Base-by-base conservation (phyloP, 2,113 vertebrate genomes). In the Apus apus region DNA sequence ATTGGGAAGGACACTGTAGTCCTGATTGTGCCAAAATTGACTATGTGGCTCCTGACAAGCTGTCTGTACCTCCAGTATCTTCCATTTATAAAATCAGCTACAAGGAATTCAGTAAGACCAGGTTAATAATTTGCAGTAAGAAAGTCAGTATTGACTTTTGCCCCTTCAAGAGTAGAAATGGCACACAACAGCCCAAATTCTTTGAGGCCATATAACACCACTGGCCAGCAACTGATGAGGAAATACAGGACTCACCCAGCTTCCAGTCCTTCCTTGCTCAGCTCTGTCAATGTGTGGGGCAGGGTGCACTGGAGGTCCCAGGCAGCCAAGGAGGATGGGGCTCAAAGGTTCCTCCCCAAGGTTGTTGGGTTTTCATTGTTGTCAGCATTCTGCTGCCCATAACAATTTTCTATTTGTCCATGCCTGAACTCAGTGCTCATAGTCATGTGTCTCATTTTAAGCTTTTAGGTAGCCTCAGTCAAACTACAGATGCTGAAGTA, bases 281-380 rank as follows among this genome's bases (percentile, higher is more conserved):
- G 51, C 62, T 45, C 26, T 20, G 1, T 13, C 16, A 4, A 1
- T 46, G 30, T 2, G 2, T 48, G 60, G 36, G 22, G 15, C 3
- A 3, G 30, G 74, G n/a, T 82, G 32, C 25, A 4, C 5, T 15
- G 48, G 10, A 32, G 65, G 8, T 56, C 22, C 32, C 14, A 30
- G 46, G 46, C 46, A 57, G 0, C 51, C 36, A 11, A 58, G 38
- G 27, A 67, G 25, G 7, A 43, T 22, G 26, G n/a, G 25, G 18
- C 38, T 93, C n/a, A 56, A 76, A 80, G 43, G 34, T n/a, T 72
- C 21, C 4, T 0, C 43, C 56, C 8, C 11, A 46, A 36, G 0
- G 0, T 2, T 71, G 38, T 16, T 43, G 40, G 60, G 34, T 50
- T 60, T 67, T 62, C 38, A 32, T 25, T 26, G 3, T 3, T 45